These are phyloP conservation scores for Apis mellifera DNA, from an alignment of 1,140 invertebrate genomes.

Conservation along the genomic window Amel_HAv3.1 CM009935.2:9133001-9133500, in stretches of 20 bases:
- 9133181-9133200: slow-evolving; percentile 38
- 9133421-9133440: neutral
- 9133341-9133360: neutral
- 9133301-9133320: slow-evolving; percentile 6
- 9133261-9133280: neutral
- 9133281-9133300: slow-evolving; percentile 21
- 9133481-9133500: too few relatives aligned
- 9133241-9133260: neutral
- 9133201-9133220: neutral
- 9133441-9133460: neutral
- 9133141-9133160: neutral
- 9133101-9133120: too few relatives aligned
- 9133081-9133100: too few relatives aligned
- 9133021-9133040: too few relatives aligned
- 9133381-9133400: neutral
- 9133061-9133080: too few relatives aligned
- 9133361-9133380: neutral
- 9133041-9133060: too few relatives aligned
- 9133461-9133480: neutral
- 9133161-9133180: slow-evolving; percentile 25
- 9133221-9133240: neutral
- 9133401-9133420: neutral
- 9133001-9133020: too few relatives aligned
- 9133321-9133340: neutral
- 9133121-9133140: neutral